phyloP scores from a whole-genome alignment of 2,888 invertebrate genomes.

The Embidobia sp. region DNA sequence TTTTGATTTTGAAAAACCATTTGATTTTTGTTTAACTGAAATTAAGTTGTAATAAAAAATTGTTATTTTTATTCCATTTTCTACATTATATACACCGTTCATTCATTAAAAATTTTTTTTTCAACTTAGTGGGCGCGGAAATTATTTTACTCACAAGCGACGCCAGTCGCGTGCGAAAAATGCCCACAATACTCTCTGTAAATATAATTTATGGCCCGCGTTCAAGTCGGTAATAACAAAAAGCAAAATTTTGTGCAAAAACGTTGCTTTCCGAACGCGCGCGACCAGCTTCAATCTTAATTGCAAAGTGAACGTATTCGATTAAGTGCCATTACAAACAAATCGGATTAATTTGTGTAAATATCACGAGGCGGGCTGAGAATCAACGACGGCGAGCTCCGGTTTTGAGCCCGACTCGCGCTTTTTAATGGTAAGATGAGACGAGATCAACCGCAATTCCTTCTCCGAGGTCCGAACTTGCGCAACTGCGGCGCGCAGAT shows the following conservation, averaged over 20 bases:
- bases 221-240: neutral
- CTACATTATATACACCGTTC: too few relatives aligned
- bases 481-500: too few relatives aligned
- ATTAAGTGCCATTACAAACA: constrained; percentile 22
- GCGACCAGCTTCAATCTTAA: constrained; percentile 21
- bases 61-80: too few relatives aligned
- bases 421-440: too few relatives aligned
- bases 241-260: neutral
- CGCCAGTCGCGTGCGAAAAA: too few relatives aligned
- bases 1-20: too few relatives aligned
- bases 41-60: too few relatives aligned
- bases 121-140: too few relatives aligned
- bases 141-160: too few relatives aligned
- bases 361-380: neutral
- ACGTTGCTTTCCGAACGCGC: constrained; percentile 1
- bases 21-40: too few relatives aligned
- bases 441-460: too few relatives aligned
- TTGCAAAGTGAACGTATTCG: constrained; percentile 13
- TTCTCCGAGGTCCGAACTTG: neutral
- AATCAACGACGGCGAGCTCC: neutral
- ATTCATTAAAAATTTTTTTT: too few relatives aligned
- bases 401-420: neutral
- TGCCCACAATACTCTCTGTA: constrained; percentile 8
- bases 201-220: constrained; percentile 20
- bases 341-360: constrained; percentile 19